Evolutionary conservation across 2,113 vertebrate species (phyloP).

Genomic region (Drymodes brunneopygia): DNA sequence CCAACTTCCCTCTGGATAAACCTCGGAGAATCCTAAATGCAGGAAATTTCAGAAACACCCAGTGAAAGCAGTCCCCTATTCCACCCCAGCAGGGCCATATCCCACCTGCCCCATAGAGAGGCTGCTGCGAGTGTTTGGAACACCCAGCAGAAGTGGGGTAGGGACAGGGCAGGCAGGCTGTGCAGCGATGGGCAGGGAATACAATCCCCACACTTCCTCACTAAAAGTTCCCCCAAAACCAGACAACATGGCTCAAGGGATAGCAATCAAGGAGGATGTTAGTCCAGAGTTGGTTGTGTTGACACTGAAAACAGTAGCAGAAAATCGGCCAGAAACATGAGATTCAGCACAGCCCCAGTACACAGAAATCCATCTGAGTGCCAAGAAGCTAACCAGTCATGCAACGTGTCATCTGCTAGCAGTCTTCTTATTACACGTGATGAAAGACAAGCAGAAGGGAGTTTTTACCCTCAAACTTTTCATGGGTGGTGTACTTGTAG

Average conservation of each 20-base stretch:
- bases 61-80: not conserved
- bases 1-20: not conserved
- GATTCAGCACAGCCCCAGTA: not conserved
- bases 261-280: not conserved
- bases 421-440: not conserved
- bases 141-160: not conserved
- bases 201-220: not conserved
- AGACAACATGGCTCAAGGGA: not conserved
- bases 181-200: not conserved
- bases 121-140: not conserved
- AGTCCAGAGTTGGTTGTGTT: not conserved
- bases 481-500: not conserved
- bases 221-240: not conserved
- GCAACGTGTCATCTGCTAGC: not conserved
- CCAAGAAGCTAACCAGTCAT: conserved; percentile 21
- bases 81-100: not conserved
- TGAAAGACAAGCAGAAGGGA: conserved; percentile 20
- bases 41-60: not conserved
- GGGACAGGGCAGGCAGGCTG: not conserved
- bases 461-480: not conserved
- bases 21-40: not conserved
- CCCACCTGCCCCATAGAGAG: not conserved
- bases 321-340: conserved; percentile 13
- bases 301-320: not conserved
- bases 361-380: not conserved